Evolutionary conservation across 37 sponge, comb jelly and placozoan species (phyloP).

Genomic region (Hormiphora californensis): DNA sequence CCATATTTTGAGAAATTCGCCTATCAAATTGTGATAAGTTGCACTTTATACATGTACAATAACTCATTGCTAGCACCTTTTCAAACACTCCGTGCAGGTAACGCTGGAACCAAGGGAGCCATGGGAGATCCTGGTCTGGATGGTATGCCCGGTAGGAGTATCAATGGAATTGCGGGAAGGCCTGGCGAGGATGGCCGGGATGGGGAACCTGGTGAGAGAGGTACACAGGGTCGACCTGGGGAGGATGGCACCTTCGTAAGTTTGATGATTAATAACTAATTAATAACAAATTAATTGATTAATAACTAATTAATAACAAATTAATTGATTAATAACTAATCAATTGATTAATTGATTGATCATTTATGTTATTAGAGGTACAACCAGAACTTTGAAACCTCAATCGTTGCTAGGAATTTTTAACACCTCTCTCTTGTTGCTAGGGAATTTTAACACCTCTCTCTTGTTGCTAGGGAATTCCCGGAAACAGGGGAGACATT

Average conservation of each 20-base stretch:
- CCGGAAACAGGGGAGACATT: too few species aligned
- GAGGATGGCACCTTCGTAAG: not conserved
- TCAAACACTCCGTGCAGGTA: not conserved
- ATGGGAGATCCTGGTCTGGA: not conserved
- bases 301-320: too few species aligned
- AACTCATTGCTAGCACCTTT: not conserved
- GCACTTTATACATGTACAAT: conserved; percentile 37
- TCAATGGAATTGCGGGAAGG: not conserved
- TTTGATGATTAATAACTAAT: not conserved
- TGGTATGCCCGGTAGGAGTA: not conserved
- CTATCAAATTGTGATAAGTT: not conserved
- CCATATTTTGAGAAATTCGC: not conserved
- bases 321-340: too few species aligned
- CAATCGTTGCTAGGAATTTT: too few species aligned
- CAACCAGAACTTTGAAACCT: too few species aligned
- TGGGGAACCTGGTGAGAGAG: not conserved
- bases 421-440: too few species aligned
- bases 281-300: too few species aligned
- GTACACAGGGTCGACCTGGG: not conserved
- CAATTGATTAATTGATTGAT: too few species aligned
- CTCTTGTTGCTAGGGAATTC: too few species aligned
- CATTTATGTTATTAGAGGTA: too few species aligned
- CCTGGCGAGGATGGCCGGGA: not conserved
- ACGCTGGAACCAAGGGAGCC: not conserved
- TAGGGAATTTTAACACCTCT: too few species aligned